Evolutionary conservation across 2,113 vertebrate genomes (phyloP).

Genomic region (Aythya baeri): DNA sequence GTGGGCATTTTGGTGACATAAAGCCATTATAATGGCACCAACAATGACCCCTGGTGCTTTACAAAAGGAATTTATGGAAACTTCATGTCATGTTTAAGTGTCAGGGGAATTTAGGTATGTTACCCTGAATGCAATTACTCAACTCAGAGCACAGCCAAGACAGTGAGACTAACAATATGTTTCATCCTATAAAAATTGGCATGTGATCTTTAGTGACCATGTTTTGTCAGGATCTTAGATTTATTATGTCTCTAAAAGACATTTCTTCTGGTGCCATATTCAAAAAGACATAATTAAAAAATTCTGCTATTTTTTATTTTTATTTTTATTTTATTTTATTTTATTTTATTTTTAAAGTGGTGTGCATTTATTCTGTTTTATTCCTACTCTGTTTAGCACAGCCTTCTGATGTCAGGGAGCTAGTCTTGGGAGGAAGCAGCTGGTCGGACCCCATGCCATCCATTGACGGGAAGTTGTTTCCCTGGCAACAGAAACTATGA

Average conservation of each 20-base stretch:
- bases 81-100: constrained; percentile 30
- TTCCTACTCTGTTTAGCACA: constrained; percentile 37
- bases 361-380: constrained; percentile 52
- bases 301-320: background rate
- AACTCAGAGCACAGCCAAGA: constrained; percentile 47
- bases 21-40: background rate
- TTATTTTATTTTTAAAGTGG: background rate
- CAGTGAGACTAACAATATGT: constrained; percentile 24
- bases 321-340: too few relatives aligned
- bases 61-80: background rate
- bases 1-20: background rate
- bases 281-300: constrained; percentile 58
- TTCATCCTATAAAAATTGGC: constrained; percentile 47
- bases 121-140: constrained; percentile 48
- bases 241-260: constrained; percentile 38
- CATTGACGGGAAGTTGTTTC: constrained; percentile 69
- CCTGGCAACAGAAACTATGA: constrained; percentile 66
- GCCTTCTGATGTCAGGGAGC: constrained; percentile 62
- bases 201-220: constrained; percentile 38
- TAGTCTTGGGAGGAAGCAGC: constrained; percentile 76
- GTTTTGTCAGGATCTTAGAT: constrained; percentile 16
- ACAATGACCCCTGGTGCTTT: constrained; percentile 16
- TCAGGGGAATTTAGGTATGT: constrained; percentile 40
- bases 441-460: constrained; percentile 65
- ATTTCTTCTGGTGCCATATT: constrained; percentile 10